Conservation (phyloP, 2,888 invertebrate species). For the Ormia ochracea region DNA sequence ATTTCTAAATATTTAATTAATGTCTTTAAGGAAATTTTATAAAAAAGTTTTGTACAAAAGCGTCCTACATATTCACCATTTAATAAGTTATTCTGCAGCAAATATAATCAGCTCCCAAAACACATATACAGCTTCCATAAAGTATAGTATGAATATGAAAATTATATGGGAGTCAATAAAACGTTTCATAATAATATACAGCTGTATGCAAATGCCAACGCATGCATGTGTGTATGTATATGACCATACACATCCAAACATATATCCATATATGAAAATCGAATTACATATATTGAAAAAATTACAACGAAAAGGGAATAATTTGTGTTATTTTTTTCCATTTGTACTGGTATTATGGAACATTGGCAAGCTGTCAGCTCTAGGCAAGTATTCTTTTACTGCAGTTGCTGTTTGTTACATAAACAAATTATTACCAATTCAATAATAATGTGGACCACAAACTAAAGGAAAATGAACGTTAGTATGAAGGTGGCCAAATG, state of each 20-base stretch:
- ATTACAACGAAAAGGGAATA: neutral
- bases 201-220: too few relatives aligned
- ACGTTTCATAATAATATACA: conserved; percentile 7
- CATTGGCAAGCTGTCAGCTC: neutral
- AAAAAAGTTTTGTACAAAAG: neutral
- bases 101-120: too few relatives aligned
- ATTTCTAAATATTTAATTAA: neutral
- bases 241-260: too few relatives aligned
- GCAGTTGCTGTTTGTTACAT: conserved; percentile 18
- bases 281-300: neutral
- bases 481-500: neutral
- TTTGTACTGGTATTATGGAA: neutral
- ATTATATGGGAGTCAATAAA: neutral
- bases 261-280: too few relatives aligned
- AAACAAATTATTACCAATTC: conserved; percentile 56
- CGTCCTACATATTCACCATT: neutral
- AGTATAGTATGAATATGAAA: neutral
- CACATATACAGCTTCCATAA: too few relatives aligned
- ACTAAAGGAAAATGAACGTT: neutral
- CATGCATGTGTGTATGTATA: too few relatives aligned
- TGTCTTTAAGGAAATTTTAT: neutral
- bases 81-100: neutral
- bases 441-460: conserved; percentile 35
- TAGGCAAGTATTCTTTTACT: neutral
- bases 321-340: neutral